Percentiles rank a stretch among this genome's conserved stretches.
phyloP scores from a whole-genome alignment of 2,797 vertebrate genomes.

The Phrynocephalus guinanensis region DNA sequence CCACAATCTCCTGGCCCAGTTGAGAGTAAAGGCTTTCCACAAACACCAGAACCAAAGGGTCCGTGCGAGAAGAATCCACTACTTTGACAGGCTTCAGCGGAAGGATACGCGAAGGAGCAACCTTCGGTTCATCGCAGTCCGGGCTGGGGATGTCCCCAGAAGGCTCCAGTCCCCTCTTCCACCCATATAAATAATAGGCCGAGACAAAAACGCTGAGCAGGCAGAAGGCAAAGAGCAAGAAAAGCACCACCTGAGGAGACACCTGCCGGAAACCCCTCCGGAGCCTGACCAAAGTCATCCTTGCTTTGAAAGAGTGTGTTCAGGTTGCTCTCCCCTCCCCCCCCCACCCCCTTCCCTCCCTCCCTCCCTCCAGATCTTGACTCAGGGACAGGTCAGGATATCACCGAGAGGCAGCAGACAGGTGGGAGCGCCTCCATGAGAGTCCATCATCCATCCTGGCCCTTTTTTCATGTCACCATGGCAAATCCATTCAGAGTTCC shows the following conservation, averaged over 20 bases:
- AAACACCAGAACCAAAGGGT: conserved; percentile 95
- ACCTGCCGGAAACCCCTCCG: conserved; percentile 94
- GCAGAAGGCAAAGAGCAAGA: conserved; percentile 95
- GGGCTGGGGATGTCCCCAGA: conserved; percentile 81
- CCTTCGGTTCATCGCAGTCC: conserved; percentile 88
- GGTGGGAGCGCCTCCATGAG: conserved; percentile 54
- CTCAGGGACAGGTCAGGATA: conserved; percentile 68
- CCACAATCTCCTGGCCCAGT: conserved; percentile 97
- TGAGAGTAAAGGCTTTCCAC: conserved; percentile 99
- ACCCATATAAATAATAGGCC: conserved; percentile 98
- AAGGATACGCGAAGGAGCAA: conserved; percentile 89
- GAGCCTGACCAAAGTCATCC: conserved; percentile 91
- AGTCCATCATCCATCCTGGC: conserved; percentile 67
- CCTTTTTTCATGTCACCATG: conserved; percentile 85
- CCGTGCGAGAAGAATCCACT: conserved; percentile 86
- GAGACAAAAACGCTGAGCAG: conserved; percentile 95
- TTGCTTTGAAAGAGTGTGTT: conserved; percentile 66
- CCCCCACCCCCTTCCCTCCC: conserved; percentile 30
- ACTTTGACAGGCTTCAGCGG: conserved; percentile 81
- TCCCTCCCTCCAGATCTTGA: conserved; percentile 51
- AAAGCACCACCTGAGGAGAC: conserved; percentile 92
- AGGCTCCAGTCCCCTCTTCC: conserved; percentile 93
- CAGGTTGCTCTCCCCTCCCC: conserved; percentile 71
- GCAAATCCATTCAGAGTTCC: conserved; percentile 79
- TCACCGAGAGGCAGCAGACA: conserved; percentile 46